phyloP scores from a whole-genome alignment of 2,797 vertebrate species.

The Limnodromus scolopaceus region DNA sequence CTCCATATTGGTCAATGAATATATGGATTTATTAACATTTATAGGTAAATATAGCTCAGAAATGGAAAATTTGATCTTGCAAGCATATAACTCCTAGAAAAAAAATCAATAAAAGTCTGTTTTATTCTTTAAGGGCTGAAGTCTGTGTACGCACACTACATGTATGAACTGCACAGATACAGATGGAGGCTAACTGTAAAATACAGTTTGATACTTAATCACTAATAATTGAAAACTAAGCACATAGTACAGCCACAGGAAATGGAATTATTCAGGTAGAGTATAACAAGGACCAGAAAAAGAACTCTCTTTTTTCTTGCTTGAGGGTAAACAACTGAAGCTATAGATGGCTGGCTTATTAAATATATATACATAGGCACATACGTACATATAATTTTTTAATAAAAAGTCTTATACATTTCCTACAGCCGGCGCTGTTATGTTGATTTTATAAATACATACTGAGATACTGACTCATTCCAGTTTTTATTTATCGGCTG shows the following conservation, averaged over 20 bases:
- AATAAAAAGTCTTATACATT: not conserved
- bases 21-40: not conserved
- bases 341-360: not conserved
- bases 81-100: not conserved
- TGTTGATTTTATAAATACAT: not conserved
- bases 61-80: not conserved
- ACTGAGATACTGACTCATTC: not conserved
- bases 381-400: not conserved
- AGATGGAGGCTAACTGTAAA: not conserved
- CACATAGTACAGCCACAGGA: not conserved
- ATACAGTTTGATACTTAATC: slow-evolving; percentile 46
- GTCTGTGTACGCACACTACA: not conserved
- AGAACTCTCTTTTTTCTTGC: not conserved
- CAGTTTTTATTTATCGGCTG: not conserved
- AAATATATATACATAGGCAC: not conserved
- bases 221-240: slow-evolving; percentile 44
- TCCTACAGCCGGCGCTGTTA: not conserved
- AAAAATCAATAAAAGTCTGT: not conserved
- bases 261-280: not conserved
- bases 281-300: not conserved
- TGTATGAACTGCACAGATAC: not conserved
- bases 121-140: not conserved
- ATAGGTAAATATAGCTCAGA: not conserved
- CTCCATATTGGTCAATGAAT: not conserved
- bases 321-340: not conserved